Conservation (phyloP, 2,797 vertebrate genomes). For the Coregonus suidteri region DNA sequence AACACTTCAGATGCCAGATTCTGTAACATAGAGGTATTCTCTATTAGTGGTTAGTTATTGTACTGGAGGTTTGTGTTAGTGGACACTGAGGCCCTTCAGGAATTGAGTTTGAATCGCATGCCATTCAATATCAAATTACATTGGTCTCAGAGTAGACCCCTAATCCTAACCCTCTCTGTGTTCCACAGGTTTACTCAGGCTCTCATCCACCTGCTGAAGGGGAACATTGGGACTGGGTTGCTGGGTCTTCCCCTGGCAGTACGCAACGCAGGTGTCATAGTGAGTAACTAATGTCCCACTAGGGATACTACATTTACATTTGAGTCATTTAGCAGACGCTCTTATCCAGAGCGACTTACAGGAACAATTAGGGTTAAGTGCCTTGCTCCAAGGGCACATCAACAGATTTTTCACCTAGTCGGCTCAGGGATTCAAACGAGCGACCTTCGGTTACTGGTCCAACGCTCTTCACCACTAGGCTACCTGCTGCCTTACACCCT, state of each 20-base stretch:
- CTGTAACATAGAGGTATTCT: too few species aligned
- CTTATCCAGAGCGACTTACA: too few species aligned
- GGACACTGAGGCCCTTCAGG: neutral
- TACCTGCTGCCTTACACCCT: neutral
- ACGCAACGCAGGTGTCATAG: constrained; percentile 85
- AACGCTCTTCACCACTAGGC: neutral
- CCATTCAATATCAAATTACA: neutral
- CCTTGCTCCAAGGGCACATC: too few species aligned
- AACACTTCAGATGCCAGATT: too few species aligned
- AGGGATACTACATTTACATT: neutral
- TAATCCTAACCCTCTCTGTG: neutral
- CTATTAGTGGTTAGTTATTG: too few species aligned
- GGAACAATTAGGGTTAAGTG: neutral
- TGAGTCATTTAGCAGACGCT: too few species aligned
- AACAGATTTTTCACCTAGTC: too few species aligned
- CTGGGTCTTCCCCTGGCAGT: constrained; percentile 86
- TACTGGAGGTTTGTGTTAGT: neutral
- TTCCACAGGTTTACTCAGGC: constrained; percentile 81
- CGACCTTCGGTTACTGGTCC: too few species aligned
- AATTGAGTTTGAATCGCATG: neutral
- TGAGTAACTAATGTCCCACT: constrained; percentile 56
- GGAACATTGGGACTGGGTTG: constrained; percentile 88
- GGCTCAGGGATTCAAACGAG: too few species aligned
- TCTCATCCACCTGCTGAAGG: constrained; percentile 85
- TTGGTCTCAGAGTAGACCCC: neutral